Evolutionary conservation across 2,797 vertebrate species (phyloP).

Genomic region (Rhabdomys pumilio): DNA sequence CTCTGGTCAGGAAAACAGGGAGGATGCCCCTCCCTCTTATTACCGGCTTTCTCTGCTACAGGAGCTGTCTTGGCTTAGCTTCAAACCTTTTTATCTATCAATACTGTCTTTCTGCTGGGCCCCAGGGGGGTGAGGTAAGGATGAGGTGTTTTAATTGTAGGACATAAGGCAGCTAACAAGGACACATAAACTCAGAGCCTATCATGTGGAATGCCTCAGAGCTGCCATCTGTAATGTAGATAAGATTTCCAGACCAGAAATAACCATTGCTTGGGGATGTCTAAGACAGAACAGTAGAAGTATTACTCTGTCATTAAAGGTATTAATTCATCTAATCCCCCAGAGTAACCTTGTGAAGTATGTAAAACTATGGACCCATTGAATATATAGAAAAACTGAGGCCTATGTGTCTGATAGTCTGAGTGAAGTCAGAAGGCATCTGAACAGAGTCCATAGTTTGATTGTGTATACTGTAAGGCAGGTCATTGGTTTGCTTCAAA

Average conservation of each 20-base stretch:
- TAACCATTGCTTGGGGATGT: not conserved
- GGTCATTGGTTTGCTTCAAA: not conserved
- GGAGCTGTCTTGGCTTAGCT: slow-evolving; percentile 73
- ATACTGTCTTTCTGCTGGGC: slow-evolving; percentile 62
- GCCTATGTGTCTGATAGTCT: not conserved
- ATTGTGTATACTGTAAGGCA: not conserved
- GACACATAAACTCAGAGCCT: not conserved
- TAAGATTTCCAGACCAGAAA: slow-evolving; percentile 31
- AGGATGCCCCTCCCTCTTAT: slow-evolving; percentile 70
- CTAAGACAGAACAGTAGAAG: not conserved
- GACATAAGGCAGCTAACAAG: slow-evolving; percentile 57
- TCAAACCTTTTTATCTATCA: slow-evolving; percentile 78
- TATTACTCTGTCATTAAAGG: not conserved
- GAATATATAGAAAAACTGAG: not conserved
- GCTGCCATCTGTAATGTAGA: not conserved
- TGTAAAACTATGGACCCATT: not conserved
- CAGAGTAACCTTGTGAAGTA: not conserved
- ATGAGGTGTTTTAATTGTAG: slow-evolving; percentile 80
- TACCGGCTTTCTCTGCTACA: slow-evolving; percentile 44
- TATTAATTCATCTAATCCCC: not conserved
- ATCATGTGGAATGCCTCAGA: not conserved
- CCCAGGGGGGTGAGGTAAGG: slow-evolving; percentile 60
- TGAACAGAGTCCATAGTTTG: not conserved
- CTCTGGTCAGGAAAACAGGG: slow-evolving; percentile 3
- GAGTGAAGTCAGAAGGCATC: not conserved